A percentile compares a stretch with the other conserved stretches of the same genome.
Evolutionary conservation across 1,140 invertebrate species (phyloP).

Genomic region (Archivesica marissinica): DNA sequence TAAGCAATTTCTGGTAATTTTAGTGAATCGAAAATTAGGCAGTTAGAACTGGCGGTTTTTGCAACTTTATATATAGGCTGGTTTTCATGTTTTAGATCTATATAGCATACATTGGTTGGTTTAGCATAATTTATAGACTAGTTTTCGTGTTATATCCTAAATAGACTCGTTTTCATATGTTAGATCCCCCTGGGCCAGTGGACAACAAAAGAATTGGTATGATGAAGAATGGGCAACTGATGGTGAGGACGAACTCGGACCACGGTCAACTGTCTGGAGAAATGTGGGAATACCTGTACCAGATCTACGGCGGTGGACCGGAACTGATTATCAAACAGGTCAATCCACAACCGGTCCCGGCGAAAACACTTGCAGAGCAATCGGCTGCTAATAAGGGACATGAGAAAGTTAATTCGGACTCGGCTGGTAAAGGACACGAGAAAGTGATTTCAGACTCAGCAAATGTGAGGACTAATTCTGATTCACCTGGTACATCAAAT

Average conservation of each 20-base stretch:
- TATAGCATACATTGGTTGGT: no score
- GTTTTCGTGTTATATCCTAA: no score
- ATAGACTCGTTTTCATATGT: no score
- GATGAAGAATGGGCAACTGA: slow-evolving; percentile 86
- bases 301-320: slow-evolving; percentile 94
- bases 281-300: slow-evolving; percentile 93
- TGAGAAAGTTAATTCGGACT: background rate
- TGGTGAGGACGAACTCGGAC: slow-evolving; percentile 87
- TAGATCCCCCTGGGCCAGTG: slow-evolving; percentile 93
- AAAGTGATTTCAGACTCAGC: background rate
- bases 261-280: slow-evolving; percentile 93
- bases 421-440: background rate
- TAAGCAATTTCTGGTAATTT: no score
- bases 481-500: background rate
- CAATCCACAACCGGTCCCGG: background rate
- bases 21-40: no score
- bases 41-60: no score
- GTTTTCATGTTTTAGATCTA: no score
- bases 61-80: no score
- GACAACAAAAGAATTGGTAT: slow-evolving; percentile 91
- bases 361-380: slow-evolving; percentile 47
- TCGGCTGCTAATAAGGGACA: background rate
- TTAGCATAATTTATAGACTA: no score
- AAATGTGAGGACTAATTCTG: background rate
- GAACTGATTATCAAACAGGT: slow-evolving; percentile 87